Conservation (phyloP, 2,888 invertebrate species). For the Cancer borealis region DNA sequence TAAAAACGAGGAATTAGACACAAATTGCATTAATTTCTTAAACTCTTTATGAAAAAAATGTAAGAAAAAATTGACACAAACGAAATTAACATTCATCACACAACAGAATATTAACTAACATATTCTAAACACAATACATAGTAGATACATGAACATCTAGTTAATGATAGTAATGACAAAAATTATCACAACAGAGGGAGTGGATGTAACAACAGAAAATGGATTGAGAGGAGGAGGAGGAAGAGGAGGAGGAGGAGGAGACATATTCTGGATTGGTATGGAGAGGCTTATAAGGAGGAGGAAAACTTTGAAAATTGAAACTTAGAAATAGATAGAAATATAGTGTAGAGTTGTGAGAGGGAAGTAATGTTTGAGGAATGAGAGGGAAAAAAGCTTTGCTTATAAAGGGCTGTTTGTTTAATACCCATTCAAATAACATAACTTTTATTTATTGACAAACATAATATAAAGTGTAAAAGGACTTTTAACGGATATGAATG, state of each 20-base stretch:
- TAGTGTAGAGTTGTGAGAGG: too few relatives aligned
- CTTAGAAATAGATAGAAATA: too few relatives aligned
- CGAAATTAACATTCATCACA: not conserved
- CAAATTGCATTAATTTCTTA: not conserved
- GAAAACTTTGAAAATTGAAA: too few relatives aligned
- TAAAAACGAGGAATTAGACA: not conserved
- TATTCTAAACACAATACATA: not conserved
- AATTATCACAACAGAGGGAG: not conserved
- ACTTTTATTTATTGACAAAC: too few relatives aligned
- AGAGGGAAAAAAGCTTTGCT: too few relatives aligned
- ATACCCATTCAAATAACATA: too few relatives aligned
- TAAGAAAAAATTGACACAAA: not conserved
- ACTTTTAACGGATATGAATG: too few relatives aligned
- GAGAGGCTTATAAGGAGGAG: not conserved
- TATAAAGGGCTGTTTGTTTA: too few relatives aligned
- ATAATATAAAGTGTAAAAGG: too few relatives aligned
- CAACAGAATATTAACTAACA: not conserved
- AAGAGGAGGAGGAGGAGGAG: not conserved
- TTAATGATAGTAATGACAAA: not conserved
- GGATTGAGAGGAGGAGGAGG: not conserved
- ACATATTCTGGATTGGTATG: not conserved
- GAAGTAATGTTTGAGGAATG: too few relatives aligned
- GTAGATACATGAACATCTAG: not conserved
- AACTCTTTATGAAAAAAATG: not conserved
- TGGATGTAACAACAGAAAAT: not conserved